Conservation (phyloP, 2,113 vertebrate genomes). For the Telmatochromis sp. region DNA sequence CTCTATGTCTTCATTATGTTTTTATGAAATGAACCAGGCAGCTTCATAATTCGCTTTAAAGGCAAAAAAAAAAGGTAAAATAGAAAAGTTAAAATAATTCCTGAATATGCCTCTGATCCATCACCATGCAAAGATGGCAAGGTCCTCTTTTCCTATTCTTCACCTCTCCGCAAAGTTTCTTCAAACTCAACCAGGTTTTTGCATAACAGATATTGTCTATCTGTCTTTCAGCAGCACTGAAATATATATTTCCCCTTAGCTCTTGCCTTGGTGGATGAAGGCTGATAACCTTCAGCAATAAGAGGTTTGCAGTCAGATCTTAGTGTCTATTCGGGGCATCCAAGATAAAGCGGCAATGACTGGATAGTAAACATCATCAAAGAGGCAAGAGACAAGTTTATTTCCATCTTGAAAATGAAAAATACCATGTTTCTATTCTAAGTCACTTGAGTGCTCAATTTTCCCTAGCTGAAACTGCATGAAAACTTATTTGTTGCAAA, state of each 20-base stretch:
- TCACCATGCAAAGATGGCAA: neutral
- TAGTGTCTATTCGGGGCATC: neutral
- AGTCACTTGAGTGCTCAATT: neutral
- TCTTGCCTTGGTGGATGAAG: neutral
- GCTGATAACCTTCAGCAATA: neutral
- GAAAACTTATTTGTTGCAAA: slow-evolving; percentile 18
- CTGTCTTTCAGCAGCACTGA: neutral
- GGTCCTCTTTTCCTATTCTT: neutral
- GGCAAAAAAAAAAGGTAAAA: neutral
- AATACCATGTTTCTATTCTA: neutral
- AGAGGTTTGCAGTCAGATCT: neutral
- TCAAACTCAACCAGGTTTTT: neutral
- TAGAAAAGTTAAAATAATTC: neutral
- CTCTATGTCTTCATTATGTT: neutral
- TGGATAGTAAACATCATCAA: neutral
- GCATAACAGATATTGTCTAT: neutral
- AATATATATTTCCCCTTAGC: neutral
- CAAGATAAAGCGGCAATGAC: neutral
- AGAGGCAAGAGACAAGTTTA: neutral
- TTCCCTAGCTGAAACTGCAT: neutral
- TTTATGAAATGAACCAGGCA: neutral
- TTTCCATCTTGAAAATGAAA: neutral
- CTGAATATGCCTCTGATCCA: neutral
- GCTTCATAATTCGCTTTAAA: neutral
- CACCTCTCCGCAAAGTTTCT: neutral